These are phyloP conservation scores for Elephantulus edwardii DNA, from an alignment of 2,113 vertebrate species.

Conservation along the genomic window DNA sequence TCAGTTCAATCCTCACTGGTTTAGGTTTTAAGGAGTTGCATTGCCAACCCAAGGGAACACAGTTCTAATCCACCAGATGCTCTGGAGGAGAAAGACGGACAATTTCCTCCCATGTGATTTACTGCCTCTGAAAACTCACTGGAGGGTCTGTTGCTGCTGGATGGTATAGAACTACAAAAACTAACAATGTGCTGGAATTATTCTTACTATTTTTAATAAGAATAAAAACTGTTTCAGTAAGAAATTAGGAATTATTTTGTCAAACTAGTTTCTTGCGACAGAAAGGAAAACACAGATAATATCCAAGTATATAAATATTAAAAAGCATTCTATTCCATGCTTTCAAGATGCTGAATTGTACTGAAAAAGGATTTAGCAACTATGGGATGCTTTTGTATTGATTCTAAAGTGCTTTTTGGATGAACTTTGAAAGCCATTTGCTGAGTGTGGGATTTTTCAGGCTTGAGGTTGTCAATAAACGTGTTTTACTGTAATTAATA, in stretches of 20 bases:
- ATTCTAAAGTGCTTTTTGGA: slow-evolving; percentile 75
- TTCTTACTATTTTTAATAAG: too few species aligned
- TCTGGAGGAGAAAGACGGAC: too few species aligned
- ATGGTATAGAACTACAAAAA: too few species aligned
- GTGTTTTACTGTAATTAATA: slow-evolving; percentile 79
- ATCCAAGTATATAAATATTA: slow-evolving; percentile 55
- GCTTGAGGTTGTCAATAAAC: slow-evolving; percentile 76
- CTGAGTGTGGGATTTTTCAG: slow-evolving; percentile 73
- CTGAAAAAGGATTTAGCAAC: slow-evolving; percentile 51
- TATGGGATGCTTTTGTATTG: slow-evolving; percentile 69
- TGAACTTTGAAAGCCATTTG: slow-evolving; percentile 76
- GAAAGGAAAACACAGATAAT: slow-evolving; percentile 41
- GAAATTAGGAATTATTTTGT: neutral
- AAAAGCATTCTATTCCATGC: slow-evolving; percentile 18
- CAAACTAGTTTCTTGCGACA: neutral
- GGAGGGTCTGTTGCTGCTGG: too few species aligned
- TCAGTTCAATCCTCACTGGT: too few species aligned
- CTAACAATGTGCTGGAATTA: slow-evolving; percentile 14
- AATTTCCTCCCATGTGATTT: too few species aligned
- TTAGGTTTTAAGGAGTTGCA: too few species aligned
- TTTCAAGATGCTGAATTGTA: slow-evolving; percentile 57
- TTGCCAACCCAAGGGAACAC: too few species aligned
- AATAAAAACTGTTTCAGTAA: too few species aligned
- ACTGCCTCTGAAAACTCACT: too few species aligned
- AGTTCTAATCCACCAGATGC: too few species aligned